A percentile compares a stretch with the other conserved stretches of the same genome.
These are phyloP conservation scores for Aradus depressus DNA, from an alignment of 2,888 invertebrate genomes.

Conservation along the genomic window DNA sequence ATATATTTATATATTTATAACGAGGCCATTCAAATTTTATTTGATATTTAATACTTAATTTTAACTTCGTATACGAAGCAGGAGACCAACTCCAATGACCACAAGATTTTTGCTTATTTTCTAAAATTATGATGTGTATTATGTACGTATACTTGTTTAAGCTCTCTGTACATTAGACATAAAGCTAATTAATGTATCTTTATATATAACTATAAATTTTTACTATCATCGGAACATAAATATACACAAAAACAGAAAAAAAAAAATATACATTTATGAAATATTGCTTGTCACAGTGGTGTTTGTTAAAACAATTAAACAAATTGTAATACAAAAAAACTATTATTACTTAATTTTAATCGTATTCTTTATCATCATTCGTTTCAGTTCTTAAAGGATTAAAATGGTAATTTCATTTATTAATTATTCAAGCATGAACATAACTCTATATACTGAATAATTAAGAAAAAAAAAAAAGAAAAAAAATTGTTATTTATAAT, in stretches of 20 bases:
- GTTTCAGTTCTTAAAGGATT: conserved; percentile 13
- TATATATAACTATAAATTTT: conserved; percentile 24
- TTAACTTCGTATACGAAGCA: conserved; percentile 29
- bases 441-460: too few relatives aligned
- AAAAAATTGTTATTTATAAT: conserved; percentile 24
- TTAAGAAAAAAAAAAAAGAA: conserved; percentile 14
- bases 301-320: too few relatives aligned
- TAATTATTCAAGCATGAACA: conserved; percentile 9
- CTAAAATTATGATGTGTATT: conserved; percentile 31
- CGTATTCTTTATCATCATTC: conserved; percentile 10
- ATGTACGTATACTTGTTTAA: conserved; percentile 31
- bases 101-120: conserved; percentile 25
- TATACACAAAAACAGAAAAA: conserved; percentile 26
- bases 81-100: conserved; percentile 22
- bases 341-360: conserved; percentile 19
- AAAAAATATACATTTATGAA: conserved; percentile 18
- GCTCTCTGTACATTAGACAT: conserved; percentile 29
- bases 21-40: conserved; percentile 25
- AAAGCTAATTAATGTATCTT: conserved; percentile 25
- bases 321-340: conserved; percentile 15
- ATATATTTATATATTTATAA: too few relatives aligned
- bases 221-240: conserved; percentile 27
- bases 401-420: conserved; percentile 14
- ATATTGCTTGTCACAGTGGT: conserved; percentile 25
- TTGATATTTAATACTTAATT: conserved; percentile 26